Evolutionary conservation across 2,113 vertebrate species (phyloP).

Genomic region (Piprites chloris): DNA sequence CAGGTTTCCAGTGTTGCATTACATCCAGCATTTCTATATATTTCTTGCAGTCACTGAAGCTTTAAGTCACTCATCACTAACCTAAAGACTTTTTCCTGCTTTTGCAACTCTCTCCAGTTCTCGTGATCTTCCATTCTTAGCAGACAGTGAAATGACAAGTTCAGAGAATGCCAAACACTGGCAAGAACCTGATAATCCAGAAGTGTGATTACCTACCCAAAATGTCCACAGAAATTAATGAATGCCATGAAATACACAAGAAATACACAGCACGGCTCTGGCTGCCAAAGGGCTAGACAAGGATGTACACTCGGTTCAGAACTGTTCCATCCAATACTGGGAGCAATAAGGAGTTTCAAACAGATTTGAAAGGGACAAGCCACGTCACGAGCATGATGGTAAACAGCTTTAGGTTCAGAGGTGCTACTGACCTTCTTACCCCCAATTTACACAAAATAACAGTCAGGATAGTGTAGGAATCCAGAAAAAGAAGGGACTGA

Average conservation of each 20-base stretch:
- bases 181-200: background rate
- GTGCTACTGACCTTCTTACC: background rate
- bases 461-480: background rate
- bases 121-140: background rate
- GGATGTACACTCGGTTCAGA: background rate
- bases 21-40: background rate
- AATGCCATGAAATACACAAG: background rate
- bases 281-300: background rate
- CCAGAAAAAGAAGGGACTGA: background rate
- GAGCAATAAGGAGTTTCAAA: background rate
- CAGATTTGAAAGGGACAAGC: background rate
- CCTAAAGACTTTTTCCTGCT: background rate
- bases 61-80: background rate
- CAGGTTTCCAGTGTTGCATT: background rate
- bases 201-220: background rate
- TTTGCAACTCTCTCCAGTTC: background rate
- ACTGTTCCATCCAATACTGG: background rate
- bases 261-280: background rate
- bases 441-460: background rate
- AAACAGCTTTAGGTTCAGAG: background rate
- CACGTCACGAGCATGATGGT: background rate
- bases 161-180: background rate
- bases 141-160: background rate
- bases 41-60: background rate
- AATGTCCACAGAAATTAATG: background rate